These are phyloP conservation scores for Corythornis leucogaster DNA, from an alignment of 2,797 vertebrate genomes.

Conservation along the genomic window DNA sequence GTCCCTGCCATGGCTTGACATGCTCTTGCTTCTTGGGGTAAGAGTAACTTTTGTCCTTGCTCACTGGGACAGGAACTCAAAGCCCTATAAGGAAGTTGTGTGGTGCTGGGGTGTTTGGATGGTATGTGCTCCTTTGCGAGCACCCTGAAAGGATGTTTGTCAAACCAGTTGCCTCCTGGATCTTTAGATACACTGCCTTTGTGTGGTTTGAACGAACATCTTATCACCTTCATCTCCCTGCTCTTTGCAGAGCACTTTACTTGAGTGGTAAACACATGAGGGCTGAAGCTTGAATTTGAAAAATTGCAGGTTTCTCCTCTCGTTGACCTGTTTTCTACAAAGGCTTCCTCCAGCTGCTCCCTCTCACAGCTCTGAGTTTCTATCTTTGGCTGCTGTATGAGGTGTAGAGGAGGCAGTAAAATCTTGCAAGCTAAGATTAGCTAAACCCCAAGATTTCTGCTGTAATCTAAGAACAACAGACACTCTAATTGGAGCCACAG, in stretches of 20 bases:
- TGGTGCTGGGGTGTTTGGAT: background rate
- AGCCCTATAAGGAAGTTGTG: background rate
- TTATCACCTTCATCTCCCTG: constrained; percentile 35
- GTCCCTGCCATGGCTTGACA: rapidly evolving
- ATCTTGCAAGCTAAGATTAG: background rate
- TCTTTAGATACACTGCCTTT: background rate
- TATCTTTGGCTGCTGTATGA: background rate
- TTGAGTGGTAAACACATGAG: background rate
- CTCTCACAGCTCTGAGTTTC: background rate
- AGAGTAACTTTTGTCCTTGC: background rate
- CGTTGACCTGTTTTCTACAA: background rate
- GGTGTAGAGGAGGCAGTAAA: background rate
- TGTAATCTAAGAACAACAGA: background rate
- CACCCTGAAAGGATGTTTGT: constrained; percentile 58
- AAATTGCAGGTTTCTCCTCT: background rate
- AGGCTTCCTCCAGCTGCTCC: constrained; percentile 17
- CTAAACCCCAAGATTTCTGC: background rate
- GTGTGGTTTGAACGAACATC: background rate
- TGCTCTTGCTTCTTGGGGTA: background rate
- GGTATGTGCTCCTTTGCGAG: background rate
- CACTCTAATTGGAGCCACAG: background rate
- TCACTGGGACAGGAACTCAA: background rate
- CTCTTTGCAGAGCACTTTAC: background rate
- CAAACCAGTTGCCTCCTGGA: constrained; percentile 25
- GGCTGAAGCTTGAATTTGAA: background rate